phyloP scores from a whole-genome alignment of 2,113 vertebrate genomes.

The Dromaius novaehollandiae region DNA sequence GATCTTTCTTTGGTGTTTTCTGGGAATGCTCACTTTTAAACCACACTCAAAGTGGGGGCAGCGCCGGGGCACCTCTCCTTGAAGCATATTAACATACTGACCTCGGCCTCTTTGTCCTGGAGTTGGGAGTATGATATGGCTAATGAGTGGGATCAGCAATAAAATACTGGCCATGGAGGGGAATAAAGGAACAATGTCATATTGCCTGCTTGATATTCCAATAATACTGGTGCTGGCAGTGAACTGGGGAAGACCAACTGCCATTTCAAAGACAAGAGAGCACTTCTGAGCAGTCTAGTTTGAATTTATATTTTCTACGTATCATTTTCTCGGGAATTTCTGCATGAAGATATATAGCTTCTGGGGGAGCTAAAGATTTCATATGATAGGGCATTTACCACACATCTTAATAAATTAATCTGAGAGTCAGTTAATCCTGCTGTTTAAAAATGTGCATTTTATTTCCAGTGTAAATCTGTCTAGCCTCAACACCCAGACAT shows the following conservation, averaged over 20 bases:
- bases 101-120: background rate
- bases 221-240: background rate
- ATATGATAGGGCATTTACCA: background rate
- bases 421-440: background rate
- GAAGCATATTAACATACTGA: background rate
- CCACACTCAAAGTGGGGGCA: background rate
- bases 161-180: background rate
- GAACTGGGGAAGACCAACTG: background rate
- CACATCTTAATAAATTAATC: background rate
- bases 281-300: background rate
- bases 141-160: constrained; percentile 4
- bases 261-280: background rate
- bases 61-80: background rate
- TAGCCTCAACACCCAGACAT: background rate
- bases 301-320: background rate
- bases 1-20: background rate
- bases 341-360: background rate
- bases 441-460: background rate
- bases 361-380: background rate
- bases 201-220: background rate
- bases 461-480: background rate
- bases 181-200: background rate
- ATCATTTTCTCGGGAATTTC: background rate
- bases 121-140: background rate
- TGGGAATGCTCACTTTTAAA: background rate